Evolutionary conservation across 2,888 invertebrate species (phyloP), one percentile per base, ranked within the genome.

Genomic region (Oscheius sp.): DNA sequence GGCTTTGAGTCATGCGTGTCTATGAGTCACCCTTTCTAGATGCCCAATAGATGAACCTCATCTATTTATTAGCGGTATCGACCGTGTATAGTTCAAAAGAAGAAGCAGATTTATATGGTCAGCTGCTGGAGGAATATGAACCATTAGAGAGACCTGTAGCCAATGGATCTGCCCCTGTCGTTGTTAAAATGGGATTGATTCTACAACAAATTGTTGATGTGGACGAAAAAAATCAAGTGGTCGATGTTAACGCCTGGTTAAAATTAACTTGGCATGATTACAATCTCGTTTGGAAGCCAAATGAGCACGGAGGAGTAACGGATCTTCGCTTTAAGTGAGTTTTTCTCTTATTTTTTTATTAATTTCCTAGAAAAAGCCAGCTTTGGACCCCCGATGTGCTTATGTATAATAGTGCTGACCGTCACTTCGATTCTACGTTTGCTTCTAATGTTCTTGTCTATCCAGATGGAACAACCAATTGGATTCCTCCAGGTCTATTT

Each of bases 401-500:
- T 50, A 73, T 81, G 72, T 81, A 81, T 56, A 81, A 81, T 61
- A 77, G 96, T 89, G 97, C 96, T 87, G 96, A 96, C 89, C 95
- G 96, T 89, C 94, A 94, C 81, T 97, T 97, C 89, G 96, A 96
- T 89, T 94, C 94, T 86, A 95, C 95, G 85, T 97, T 93, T 89
- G 94, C 94, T 77, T 95, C 95, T 80, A 96, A 97, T 89, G 94
- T 96, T 85, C 94, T 97, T 83, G 94, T 97, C 80, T 91, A 93
- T 82, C 92, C 92, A 89, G 94, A 94, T 89, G 97, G 96, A 81
- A 92, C 92, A 82, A 94, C 95, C 87, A 90, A 94, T 80, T 96
- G 95, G 90, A 93, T 97, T 86, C 96, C 97, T 81, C 96, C 97
- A 68, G 80, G 80, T 73, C 71, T 82, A 1, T 82, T 79, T 61